Percentiles rank a stretch among this genome's conserved stretches.
Conservation (phyloP, 2,888 invertebrate species). For the Brassicogethes aeneus region DNA sequence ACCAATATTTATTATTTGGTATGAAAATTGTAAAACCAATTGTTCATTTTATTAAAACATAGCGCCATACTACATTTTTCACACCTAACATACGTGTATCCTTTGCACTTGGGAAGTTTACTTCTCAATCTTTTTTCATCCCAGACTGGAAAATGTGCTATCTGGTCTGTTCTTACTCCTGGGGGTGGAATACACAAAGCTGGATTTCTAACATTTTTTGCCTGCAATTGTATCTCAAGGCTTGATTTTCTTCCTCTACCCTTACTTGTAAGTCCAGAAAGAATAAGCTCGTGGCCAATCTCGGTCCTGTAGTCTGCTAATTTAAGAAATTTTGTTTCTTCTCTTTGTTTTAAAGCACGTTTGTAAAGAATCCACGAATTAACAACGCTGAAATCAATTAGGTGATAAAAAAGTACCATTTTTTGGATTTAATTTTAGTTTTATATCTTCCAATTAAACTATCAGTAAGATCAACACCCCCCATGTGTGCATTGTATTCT, state of each 20-base stretch:
- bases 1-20: not conserved
- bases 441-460: constrained; percentile 12
- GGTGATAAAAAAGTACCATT: constrained; percentile 19
- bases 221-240: not conserved
- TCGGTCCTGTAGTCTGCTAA: not conserved
- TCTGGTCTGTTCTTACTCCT: constrained; percentile 5
- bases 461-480: constrained; percentile 13
- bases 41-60: constrained; percentile 11
- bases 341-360: constrained; percentile 4
- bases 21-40: constrained; percentile 9
- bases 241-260: not conserved
- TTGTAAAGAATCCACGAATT: constrained; percentile 15
- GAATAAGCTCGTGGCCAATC: not conserved
- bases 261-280: not conserved
- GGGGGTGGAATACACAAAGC: constrained; percentile 2
- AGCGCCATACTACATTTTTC: constrained; percentile 6
- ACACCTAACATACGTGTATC: constrained; percentile 7
- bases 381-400: constrained; percentile 13
- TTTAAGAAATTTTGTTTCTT: not conserved
- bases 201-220: not conserved
- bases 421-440: constrained; percentile 10
- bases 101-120: constrained; percentile 10
- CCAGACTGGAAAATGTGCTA: constrained; percentile 5
- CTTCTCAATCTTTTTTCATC: constrained; percentile 2
- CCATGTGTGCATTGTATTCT: constrained; percentile 13